Percentiles rank a stretch among this genome's conserved stretches.
Evolutionary conservation across 2,113 vertebrate species (phyloP).

Genomic region (Ammodytes dubius): DNA sequence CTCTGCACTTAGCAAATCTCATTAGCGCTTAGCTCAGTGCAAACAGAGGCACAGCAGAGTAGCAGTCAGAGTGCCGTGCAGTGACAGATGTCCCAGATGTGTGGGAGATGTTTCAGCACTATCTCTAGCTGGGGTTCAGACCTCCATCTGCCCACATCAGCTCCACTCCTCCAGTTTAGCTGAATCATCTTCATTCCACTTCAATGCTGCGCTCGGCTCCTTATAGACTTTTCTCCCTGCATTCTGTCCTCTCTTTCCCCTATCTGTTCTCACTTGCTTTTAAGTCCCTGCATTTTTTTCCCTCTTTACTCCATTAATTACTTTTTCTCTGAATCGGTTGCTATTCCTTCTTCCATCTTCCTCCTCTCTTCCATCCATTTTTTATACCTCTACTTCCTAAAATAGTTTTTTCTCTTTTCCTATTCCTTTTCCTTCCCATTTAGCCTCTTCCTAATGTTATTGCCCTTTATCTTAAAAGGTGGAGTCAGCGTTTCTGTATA

Average conservation of each 20-base stretch:
- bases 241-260: background rate
- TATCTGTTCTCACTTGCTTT: background rate
- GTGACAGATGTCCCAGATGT: conserved; percentile 40
- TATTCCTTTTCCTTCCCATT: background rate
- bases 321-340: background rate
- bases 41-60: conserved; percentile 4
- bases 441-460: background rate
- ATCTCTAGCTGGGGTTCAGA: conserved; percentile 22
- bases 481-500: too few species aligned
- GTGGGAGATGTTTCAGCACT: conserved; percentile 48
- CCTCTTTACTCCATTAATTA: background rate
- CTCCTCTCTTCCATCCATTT: background rate
- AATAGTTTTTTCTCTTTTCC: background rate
- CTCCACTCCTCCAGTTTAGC: conserved; percentile 44
- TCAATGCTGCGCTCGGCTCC: conserved; percentile 36
- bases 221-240: conserved; percentile 5
- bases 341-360: background rate
- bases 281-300: too few species aligned
- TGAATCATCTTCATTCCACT: conserved; percentile 52
- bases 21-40: conserved; percentile 40
- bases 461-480: background rate
- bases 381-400: background rate
- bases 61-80: conserved; percentile 20
- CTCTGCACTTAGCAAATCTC: conserved; percentile 12
- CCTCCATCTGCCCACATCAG: conserved; percentile 57